Evolutionary conservation across 23 tunicate species (phyloP), one percentile per base, ranked within the genome.

Genomic region (Clavelina lepadiformis): DNA sequence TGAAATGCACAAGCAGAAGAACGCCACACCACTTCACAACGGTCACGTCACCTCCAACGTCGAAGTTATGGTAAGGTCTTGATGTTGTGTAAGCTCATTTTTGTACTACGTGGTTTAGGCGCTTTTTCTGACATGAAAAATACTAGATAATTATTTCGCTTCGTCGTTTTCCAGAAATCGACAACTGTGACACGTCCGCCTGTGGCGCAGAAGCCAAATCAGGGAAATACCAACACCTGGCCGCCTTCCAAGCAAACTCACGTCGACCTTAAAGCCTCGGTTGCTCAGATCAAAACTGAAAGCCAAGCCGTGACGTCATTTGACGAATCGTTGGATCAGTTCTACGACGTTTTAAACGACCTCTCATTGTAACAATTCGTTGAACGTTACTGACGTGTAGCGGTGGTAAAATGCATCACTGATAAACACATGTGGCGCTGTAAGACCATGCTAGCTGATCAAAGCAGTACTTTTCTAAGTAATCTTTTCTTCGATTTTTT

Each of bases 241-340:
- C n/a, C n/a, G n/a, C n/a, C n/a, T n/a, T n/a, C n/a, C n/a, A n/a
- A n/a, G n/a, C n/a, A n/a, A n/a, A n/a, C n/a, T n/a, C n/a, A n/a
- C n/a, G n/a, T n/a, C n/a, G n/a, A n/a, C n/a, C n/a, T n/a, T n/a
- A 69, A 54, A 69, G 63, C 28, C 32, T 69, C 75, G 11, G 50
- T 69, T n/a, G 63, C 51, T 4, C 62, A 61, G 24, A 79, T 79
- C 58, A 79, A 79, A 36, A 69, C 37, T 45, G 85, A 79, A 49
- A 59, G 61, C 25, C 38, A 68, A 22, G 49, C 60, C 18, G 86
- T 82, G 19, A 46, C 71, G 27, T 79, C 86, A 13, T 86, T 81
- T 47, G 95, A 86, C 76, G 86, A 86, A 38, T 86, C 95, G n/a
- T 55, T 86, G 19, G 95, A 86, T 38, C 80, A 79, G 49, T 86